phyloP scores from a whole-genome alignment of 2,888 invertebrate species.

The Zygothrica quintamaculata region DNA sequence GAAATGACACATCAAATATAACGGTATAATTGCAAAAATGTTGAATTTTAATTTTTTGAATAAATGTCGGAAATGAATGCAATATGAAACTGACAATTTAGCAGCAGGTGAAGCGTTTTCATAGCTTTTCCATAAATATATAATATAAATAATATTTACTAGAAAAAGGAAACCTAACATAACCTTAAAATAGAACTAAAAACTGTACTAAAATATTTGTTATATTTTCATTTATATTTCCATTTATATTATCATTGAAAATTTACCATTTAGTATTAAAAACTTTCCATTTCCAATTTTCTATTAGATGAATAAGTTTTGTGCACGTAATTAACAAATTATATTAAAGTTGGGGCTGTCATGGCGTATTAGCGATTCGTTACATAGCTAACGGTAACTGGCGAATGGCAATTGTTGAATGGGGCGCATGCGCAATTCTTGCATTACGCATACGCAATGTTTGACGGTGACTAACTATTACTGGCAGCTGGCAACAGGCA shows the following conservation, averaged over 20 bases:
- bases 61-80: background rate
- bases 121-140: too few species aligned
- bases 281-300: conserved; percentile 10
- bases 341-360: conserved; percentile 58
- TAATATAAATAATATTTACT: too few species aligned
- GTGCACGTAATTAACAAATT: conserved; percentile 70
- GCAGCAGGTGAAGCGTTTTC: too few species aligned
- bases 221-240: background rate
- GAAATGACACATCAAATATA: background rate
- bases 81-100: background rate
- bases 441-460: conserved; percentile 69
- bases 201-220: background rate
- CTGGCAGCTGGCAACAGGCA: conserved; percentile 42
- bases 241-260: conserved; percentile 16
- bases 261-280: conserved; percentile 15
- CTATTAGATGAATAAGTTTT: conserved; percentile 43
- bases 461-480: conserved; percentile 12
- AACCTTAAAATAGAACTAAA: too few species aligned
- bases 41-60: background rate
- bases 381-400: conserved; percentile 22
- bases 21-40: too few species aligned
- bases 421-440: conserved; percentile 70
- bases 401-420: conserved; percentile 23
- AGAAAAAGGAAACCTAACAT: too few species aligned
- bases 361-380: conserved; percentile 50